Evolutionary conservation across 2,113 vertebrate species (phyloP).

Genomic region (Agapornis roseicollis): DNA sequence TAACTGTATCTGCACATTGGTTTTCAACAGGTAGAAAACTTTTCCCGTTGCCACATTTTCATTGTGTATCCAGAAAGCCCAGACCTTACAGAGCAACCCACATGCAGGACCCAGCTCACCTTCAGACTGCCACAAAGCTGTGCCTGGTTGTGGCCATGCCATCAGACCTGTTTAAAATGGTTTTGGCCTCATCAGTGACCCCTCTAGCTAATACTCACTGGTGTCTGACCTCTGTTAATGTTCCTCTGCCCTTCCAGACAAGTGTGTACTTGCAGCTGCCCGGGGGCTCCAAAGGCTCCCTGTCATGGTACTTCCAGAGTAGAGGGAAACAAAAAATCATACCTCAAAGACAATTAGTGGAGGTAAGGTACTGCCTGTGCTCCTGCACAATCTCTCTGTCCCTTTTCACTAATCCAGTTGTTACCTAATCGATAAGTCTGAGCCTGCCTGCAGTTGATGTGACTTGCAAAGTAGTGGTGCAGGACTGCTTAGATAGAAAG

Average conservation of each 20-base stretch:
- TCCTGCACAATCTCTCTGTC: neutral
- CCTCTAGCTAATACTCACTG: neutral
- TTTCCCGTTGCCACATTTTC: neutral
- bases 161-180: neutral
- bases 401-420: neutral
- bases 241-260: neutral
- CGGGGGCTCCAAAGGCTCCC: neutral
- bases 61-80: neutral
- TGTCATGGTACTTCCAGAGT: neutral
- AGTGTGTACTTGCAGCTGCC: neutral
- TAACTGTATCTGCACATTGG: neutral
- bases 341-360: neutral
- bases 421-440: neutral
- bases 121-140: neutral
- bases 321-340: neutral
- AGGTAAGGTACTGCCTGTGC: neutral
- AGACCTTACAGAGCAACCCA: neutral
- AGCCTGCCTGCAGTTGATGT: neutral
- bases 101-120: accelerated
- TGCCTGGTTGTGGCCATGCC: neutral
- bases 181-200: neutral
- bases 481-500: neutral
- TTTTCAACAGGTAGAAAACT: neutral
- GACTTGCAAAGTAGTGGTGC: neutral
- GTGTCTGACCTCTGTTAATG: neutral